Evolutionary conservation across 2,888 invertebrate species (phyloP), one percentile per base, ranked within the genome.

Genomic region (Fragum whitleyi): DNA sequence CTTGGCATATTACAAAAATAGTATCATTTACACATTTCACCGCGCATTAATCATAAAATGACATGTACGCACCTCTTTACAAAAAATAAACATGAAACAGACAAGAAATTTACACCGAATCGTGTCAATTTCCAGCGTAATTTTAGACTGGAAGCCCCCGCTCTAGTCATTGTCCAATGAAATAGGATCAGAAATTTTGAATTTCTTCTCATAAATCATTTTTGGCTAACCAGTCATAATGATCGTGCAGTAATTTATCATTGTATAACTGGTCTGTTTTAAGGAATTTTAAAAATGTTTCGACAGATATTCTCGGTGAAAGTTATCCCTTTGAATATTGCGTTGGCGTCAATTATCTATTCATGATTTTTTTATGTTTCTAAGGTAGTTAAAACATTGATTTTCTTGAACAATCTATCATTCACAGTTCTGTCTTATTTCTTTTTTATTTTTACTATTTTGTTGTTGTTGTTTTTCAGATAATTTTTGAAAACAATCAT

Each of bases 201-300:
- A 65, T 65, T 36, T 42, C 36, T n/a, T 6, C 65, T 42, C 65
- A 65, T 65, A 65, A 65, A 65, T 65, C 65, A 65, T 9, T 65
- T 21, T 65, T 65, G 42, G 21, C 23, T 65, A 19, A 21, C n/a
- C 65, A 42, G 26, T 65, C 65, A 65, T 65, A 42, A 65, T 65
- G 65, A 65, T n/a, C 42, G 26, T 65, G 65, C 42, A 21, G 65
- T 65, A 65, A 65, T 65, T 65, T 65, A 65, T 65, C 65, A 65
- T 32, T 26, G 47, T 47, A 47, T 47, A 47, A 47, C 47, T n/a
- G 47, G 47, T 47, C 47, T 47, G n/a, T 47, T 47, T 47, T 47
- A n/a, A 47, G 47, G 47, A 47, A 47, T 47, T 47, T 16, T 14
- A 47, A 47, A 47, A 47, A 47, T 47, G 47, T 47, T 16, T 19